phyloP scores from a whole-genome alignment of 2,797 vertebrate species.

The Syncerus caffer region DNA sequence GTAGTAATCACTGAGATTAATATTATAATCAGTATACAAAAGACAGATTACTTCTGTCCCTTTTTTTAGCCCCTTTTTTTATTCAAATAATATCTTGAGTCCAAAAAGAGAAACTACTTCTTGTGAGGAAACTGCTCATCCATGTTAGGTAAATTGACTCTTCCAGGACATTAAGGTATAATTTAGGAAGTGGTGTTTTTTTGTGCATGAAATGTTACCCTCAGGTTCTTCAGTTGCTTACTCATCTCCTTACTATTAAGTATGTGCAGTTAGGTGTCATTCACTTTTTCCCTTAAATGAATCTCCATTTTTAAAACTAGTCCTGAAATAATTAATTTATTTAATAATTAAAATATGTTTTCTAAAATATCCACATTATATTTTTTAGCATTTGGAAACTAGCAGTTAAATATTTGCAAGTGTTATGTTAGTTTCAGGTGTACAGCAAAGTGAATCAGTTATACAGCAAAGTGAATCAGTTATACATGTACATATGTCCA shows the following conservation, averaged over 20 bases:
- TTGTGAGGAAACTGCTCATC: neutral
- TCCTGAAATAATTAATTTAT: neutral
- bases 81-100: constrained; percentile 12
- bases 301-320: neutral
- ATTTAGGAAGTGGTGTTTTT: neutral
- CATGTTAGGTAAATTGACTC: constrained; percentile 7
- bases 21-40: constrained; percentile 60
- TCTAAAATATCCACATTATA: neutral
- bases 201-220: neutral
- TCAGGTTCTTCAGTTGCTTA: neutral
- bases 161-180: neutral
- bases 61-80: constrained; percentile 41
- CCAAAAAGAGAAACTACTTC: neutral
- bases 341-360: neutral
- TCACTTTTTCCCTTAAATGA: neutral
- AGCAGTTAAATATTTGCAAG: neutral
- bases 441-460: neutral
- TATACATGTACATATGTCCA: neutral
- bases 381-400: neutral
- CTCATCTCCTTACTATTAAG: neutral
- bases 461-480: neutral
- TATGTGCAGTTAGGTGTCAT: neutral
- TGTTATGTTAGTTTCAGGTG: neutral
- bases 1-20: constrained; percentile 58
- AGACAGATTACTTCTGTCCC: constrained; percentile 45